Evolutionary conservation across 2,113 vertebrate species (phyloP).

Genomic region (Leptobrachium leishanense): DNA sequence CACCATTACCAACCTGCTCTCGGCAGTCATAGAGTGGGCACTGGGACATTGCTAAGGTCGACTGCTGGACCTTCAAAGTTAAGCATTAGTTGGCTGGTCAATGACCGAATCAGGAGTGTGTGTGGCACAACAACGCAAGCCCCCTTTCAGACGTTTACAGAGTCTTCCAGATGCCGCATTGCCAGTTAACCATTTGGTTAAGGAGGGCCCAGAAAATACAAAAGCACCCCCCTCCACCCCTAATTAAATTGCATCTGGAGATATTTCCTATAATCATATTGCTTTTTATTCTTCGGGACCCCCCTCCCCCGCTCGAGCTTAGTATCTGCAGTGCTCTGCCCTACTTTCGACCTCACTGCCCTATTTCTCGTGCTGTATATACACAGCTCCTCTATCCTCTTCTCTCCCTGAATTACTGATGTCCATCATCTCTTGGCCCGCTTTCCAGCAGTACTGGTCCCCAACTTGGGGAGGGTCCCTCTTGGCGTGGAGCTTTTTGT

Average conservation of each 20-base stretch:
- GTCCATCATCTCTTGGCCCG: slow-evolving; percentile 40
- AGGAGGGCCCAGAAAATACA: not conserved
- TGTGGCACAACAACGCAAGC: not conserved
- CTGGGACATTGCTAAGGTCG: not conserved
- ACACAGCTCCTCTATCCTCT: slow-evolving; percentile 25
- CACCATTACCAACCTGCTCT: too few species aligned
- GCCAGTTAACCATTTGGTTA: not conserved
- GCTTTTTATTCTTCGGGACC: not conserved
- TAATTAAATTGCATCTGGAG: too few species aligned
- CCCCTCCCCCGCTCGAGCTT: not conserved
- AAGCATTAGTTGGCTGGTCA: too few species aligned
- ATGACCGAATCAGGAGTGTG: too few species aligned
- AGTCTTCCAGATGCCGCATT: not conserved
- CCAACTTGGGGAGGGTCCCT: not conserved
- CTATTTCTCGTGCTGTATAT: slow-evolving; percentile 40
- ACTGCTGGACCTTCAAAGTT: too few species aligned
- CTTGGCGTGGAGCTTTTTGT: slow-evolving; percentile 40
- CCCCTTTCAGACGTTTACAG: too few species aligned
- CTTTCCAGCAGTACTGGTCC: slow-evolving; percentile 36
- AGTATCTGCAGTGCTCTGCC: not conserved
- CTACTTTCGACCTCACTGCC: not conserved
- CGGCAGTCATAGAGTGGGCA: too few species aligned
- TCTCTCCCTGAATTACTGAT: slow-evolving; percentile 9
- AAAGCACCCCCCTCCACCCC: not conserved
- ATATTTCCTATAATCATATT: not conserved